Evolutionary conservation across 2,888 invertebrate genomes (phyloP).

Genomic region (Monoplex corrugatus): DNA sequence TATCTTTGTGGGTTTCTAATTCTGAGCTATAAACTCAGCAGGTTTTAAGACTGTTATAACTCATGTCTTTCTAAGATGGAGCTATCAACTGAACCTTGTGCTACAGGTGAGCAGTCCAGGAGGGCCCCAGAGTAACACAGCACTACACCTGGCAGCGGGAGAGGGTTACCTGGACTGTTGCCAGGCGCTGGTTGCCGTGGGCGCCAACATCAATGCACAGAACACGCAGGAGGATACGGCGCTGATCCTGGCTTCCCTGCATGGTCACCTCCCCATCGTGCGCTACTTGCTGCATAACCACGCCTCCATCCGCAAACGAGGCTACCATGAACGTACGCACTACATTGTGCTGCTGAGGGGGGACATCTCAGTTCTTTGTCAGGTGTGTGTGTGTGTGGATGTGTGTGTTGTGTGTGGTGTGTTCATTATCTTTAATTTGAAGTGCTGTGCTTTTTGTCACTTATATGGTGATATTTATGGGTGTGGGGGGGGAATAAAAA

Average conservation of each 20-base stretch:
- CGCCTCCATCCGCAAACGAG: slow-evolving; percentile 72
- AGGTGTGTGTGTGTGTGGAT: background rate
- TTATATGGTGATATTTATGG: background rate
- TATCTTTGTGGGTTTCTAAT: too few species aligned
- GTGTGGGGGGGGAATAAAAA: too few species aligned
- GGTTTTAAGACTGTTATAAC: too few species aligned
- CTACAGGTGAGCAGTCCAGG: slow-evolving; percentile 56
- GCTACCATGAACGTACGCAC: slow-evolving; percentile 75
- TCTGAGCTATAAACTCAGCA: too few species aligned
- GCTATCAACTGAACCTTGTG: too few species aligned
- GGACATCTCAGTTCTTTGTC: slow-evolving; percentile 65
- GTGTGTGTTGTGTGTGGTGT: background rate
- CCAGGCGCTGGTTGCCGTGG: slow-evolving; percentile 68
- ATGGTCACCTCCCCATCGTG: slow-evolving; percentile 73
- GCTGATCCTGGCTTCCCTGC: slow-evolving; percentile 73
- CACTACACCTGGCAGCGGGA: slow-evolving; percentile 74
- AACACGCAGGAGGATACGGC: slow-evolving; percentile 76
- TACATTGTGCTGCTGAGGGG: slow-evolving; percentile 76
- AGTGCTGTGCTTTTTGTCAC: too few species aligned
- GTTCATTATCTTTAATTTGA: too few species aligned
- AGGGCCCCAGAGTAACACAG: slow-evolving; percentile 69
- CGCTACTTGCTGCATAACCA: slow-evolving; percentile 71
- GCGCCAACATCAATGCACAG: slow-evolving; percentile 69
- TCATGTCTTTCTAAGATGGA: too few species aligned
- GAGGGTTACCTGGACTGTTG: slow-evolving; percentile 71